Evolutionary conservation across 2,113 vertebrate genomes (phyloP).

Genomic region (Lepisosteus oculatus): DNA sequence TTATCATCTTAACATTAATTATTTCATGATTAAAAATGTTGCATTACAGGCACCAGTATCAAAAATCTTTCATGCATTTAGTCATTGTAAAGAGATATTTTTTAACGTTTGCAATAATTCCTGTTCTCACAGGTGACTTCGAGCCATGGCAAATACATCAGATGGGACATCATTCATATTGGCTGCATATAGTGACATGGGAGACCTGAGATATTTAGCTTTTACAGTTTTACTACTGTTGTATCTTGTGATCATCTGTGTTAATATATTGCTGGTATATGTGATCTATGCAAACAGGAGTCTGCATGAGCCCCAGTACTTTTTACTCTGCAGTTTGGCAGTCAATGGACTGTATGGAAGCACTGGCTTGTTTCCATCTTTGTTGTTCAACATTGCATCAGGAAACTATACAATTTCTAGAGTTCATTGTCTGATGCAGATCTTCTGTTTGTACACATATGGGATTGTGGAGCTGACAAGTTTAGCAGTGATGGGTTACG

Average conservation of each 20-base stretch:
- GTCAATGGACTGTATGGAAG: constrained; percentile 37
- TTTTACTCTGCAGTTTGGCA: constrained; percentile 42
- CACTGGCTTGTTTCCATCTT: constrained; percentile 33
- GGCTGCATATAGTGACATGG: constrained; percentile 33
- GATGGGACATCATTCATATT: constrained; percentile 35
- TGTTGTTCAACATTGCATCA: constrained; percentile 33
- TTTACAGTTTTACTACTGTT: constrained; percentile 30
- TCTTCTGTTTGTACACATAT: constrained; percentile 46
- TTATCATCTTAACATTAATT: no score
- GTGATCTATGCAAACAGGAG: constrained; percentile 42
- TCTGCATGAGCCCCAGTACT: constrained; percentile 58
- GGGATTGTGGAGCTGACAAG: constrained; percentile 32
- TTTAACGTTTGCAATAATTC: no score
- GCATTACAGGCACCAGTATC: no score
- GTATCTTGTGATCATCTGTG: constrained; percentile 28
- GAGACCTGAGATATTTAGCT: constrained; percentile 33
- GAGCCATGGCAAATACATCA: constrained; percentile 33
- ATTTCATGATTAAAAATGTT: no score
- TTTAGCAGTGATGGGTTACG: constrained; percentile 47
- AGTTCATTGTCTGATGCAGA: constrained; percentile 45
- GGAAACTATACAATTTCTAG: constrained; percentile 35
- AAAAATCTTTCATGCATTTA: no score
- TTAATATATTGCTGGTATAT: constrained; percentile 36
- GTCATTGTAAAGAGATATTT: no score
- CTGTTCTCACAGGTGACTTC: neutral